Evolutionary conservation across 2,113 vertebrate species (phyloP).

Genomic region (Vulpes vulpes): DNA sequence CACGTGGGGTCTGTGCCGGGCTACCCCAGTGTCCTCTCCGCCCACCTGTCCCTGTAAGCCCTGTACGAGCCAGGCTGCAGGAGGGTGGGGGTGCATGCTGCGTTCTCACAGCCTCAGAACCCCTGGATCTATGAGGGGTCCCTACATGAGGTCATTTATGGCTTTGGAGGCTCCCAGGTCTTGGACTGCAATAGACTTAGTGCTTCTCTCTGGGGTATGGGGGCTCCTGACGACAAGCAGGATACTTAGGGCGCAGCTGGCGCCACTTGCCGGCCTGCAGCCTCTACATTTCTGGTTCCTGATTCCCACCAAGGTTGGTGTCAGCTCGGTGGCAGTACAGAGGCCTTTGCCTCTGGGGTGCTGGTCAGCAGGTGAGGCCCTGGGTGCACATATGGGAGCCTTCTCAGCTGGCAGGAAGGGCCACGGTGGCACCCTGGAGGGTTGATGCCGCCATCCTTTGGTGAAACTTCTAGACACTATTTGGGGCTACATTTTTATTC

Average conservation of each 20-base stretch:
- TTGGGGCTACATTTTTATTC: neutral
- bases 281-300: neutral
- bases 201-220: neutral
- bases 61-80: neutral
- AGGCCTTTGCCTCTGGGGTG: neutral
- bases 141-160: too few relatives aligned
- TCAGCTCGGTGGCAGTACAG: neutral
- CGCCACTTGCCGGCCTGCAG: neutral
- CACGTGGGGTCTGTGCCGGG: neutral
- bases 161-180: neutral
- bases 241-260: neutral
- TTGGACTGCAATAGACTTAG: accelerated
- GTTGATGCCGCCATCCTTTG: neutral
- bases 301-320: neutral
- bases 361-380: accelerated
- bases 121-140: neutral
- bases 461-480: neutral
- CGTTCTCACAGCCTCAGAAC: neutral
- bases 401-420: neutral
- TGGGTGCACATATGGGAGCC: neutral
- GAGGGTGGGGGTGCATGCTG: accelerated
- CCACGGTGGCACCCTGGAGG: neutral
- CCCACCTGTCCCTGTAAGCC: neutral
- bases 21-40: neutral
- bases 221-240: neutral